Conservation (phyloP, 2,113 vertebrate species). For the Poeciliopsis turrubarensis region DNA sequence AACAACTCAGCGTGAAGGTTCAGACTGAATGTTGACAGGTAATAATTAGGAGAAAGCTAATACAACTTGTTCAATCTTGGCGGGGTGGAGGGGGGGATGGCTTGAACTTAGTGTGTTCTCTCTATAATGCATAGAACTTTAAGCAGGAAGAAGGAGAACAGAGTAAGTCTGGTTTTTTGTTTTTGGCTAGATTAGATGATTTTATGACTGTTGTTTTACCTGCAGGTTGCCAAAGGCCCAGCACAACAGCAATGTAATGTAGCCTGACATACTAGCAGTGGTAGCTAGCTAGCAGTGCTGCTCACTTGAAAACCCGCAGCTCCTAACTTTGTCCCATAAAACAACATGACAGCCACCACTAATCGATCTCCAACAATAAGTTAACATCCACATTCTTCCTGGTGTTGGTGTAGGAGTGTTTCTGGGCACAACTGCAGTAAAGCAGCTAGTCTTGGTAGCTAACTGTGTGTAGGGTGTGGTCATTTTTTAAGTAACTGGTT, state of each 20-base stretch:
- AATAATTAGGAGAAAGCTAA: too few species aligned
- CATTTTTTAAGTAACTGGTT: neutral
- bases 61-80: too few species aligned
- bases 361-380: neutral
- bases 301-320: neutral
- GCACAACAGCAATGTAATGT: neutral
- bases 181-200: neutral
- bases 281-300: neutral
- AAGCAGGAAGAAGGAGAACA: too few species aligned
- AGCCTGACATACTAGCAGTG: neutral
- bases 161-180: too few species aligned
- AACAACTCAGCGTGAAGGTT: neutral
- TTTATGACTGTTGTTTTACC: neutral
- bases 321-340: too few species aligned
- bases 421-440: neutral
- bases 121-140: too few species aligned
- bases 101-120: too few species aligned
- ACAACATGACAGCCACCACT: neutral
- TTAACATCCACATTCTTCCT: neutral
- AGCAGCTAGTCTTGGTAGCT: neutral
- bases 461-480: neutral
- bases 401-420: neutral
- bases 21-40: too few species aligned
- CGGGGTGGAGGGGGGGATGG: too few species aligned
- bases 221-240: neutral